These are phyloP conservation scores for Perithous albicinctus DNA, from an alignment of 2,888 invertebrate genomes.

Conservation along the genomic window DNA sequence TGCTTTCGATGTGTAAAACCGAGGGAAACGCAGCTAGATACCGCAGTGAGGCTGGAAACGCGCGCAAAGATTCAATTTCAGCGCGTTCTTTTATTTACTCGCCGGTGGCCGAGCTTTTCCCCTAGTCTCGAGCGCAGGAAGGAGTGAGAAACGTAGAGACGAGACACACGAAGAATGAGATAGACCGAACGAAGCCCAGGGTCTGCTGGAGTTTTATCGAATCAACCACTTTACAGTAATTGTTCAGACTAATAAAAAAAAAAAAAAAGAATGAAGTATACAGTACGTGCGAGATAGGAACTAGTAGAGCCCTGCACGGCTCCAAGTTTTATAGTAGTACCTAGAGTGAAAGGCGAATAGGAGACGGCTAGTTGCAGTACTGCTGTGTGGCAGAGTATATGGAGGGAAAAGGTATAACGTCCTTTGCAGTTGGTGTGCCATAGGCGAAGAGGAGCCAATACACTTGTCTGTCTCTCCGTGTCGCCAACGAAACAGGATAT, in stretches of 20 bases:
- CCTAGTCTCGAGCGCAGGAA: constrained; percentile 21
- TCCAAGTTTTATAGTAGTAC: constrained; percentile 21
- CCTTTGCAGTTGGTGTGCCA: neutral
- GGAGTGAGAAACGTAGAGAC: constrained; percentile 31
- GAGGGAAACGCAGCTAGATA: constrained; percentile 58
- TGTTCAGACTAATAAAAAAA: constrained; percentile 71
- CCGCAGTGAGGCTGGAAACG: constrained; percentile 55
- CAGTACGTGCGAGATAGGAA: constrained; percentile 40
- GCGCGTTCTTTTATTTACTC: constrained; percentile 71
- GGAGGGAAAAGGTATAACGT: constrained; percentile 25
- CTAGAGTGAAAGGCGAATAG: constrained; percentile 42
- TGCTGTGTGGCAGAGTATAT: neutral
- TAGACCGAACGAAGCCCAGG: constrained; percentile 30
- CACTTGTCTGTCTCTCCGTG: constrained; percentile 24
- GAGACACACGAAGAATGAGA: constrained; percentile 30
- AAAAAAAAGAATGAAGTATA: constrained; percentile 2
- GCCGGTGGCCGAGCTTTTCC: constrained; percentile 60
- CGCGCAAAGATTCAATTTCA: constrained; percentile 74
- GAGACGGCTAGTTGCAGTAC: neutral
- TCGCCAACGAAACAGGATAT: constrained; percentile 13
- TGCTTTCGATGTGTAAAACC: constrained; percentile 44
- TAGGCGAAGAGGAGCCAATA: constrained; percentile 21
- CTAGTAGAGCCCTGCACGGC: constrained; percentile 17
- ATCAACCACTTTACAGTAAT: constrained; percentile 72
- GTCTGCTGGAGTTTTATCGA: constrained; percentile 65